Evolutionary conservation across 2,888 invertebrate genomes (phyloP).

Genomic region (Altica lythri): DNA sequence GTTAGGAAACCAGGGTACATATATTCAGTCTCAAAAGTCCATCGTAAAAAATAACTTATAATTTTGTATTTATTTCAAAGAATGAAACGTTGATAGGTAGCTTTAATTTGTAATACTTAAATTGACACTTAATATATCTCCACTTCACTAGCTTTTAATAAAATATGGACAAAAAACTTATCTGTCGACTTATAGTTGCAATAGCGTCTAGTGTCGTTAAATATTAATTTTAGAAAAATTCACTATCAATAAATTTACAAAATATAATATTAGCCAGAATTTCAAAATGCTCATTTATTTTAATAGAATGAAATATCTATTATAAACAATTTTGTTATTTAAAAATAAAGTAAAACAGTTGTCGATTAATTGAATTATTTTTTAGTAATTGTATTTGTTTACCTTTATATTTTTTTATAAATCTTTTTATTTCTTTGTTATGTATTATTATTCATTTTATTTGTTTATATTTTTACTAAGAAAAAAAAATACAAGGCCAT

Average conservation of each 20-base stretch:
- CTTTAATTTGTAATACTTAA: constrained; percentile 18
- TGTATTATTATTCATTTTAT: too few relatives aligned
- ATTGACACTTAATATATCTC: constrained; percentile 19
- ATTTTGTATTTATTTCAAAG: constrained; percentile 17
- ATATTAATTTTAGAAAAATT: constrained; percentile 6
- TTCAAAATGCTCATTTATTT: too few relatives aligned
- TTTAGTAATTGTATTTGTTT: too few relatives aligned
- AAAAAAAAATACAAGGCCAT: too few relatives aligned
- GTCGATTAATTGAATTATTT: too few relatives aligned
- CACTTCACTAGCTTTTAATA: constrained; percentile 24
- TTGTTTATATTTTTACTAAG: too few relatives aligned
- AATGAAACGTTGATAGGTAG: constrained; percentile 9
- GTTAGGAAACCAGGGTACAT: constrained; percentile 25
- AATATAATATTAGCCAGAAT: neutral
- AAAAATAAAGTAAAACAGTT: too few relatives aligned
- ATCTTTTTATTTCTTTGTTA: too few relatives aligned
- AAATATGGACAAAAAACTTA: constrained; percentile 5
- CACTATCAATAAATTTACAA: constrained; percentile 23
- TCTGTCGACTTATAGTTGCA: constrained; percentile 12
- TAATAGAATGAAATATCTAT: too few relatives aligned
- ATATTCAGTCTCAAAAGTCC: constrained; percentile 24
- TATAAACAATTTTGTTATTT: too few relatives aligned
- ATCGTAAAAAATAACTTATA: constrained; percentile 10
- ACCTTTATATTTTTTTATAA: too few relatives aligned
- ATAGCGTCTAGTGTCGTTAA: constrained; percentile 13